phyloP scores from a whole-genome alignment of 2,888 invertebrate species.

The Plagodis dolabraria region DNA sequence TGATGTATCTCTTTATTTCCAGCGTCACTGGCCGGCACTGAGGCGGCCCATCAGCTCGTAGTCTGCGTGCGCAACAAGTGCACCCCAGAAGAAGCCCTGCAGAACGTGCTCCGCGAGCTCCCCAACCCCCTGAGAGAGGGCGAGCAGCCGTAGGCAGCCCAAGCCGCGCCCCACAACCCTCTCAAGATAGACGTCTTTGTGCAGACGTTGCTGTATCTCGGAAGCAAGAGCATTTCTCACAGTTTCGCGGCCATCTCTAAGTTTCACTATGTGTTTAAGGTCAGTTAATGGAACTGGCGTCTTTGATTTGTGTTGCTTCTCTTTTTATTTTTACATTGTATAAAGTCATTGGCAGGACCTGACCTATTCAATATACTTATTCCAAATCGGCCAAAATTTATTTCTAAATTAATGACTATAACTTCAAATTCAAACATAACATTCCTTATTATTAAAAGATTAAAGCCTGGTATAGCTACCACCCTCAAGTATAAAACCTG shows the following conservation, averaged over 20 bases:
- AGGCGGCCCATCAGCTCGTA: slow-evolving; percentile 94
- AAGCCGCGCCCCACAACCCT: slow-evolving; percentile 92
- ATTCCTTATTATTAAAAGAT: no score
- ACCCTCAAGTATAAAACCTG: no score
- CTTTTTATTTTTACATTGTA: no score
- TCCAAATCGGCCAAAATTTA: no score
- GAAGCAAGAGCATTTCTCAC: slow-evolving; percentile 98
- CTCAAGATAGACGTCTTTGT: slow-evolving; percentile 98
- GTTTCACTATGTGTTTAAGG: slow-evolving; percentile 96
- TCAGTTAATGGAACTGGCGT: slow-evolving; percentile 51
- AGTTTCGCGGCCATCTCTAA: slow-evolving; percentile 99
- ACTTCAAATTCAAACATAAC: no score
- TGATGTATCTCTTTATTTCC: slow-evolving; percentile 38
- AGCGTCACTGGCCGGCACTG: slow-evolving; percentile 91
- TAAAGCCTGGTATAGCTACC: no score
- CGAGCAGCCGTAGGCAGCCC: slow-evolving; percentile 85
- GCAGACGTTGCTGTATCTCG: slow-evolving; percentile 96
- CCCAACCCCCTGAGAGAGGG: slow-evolving; percentile 92
- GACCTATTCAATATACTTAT: no score
- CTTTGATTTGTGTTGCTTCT: no score
- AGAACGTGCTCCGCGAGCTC: slow-evolving; percentile 92
- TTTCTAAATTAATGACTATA: no score
- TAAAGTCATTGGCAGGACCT: no score
- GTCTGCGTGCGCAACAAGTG: slow-evolving; percentile 95
- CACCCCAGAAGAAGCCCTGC: slow-evolving; percentile 95